Conservation (phyloP, 2,113 vertebrate genomes). For the Cinclus mexicanus region DNA sequence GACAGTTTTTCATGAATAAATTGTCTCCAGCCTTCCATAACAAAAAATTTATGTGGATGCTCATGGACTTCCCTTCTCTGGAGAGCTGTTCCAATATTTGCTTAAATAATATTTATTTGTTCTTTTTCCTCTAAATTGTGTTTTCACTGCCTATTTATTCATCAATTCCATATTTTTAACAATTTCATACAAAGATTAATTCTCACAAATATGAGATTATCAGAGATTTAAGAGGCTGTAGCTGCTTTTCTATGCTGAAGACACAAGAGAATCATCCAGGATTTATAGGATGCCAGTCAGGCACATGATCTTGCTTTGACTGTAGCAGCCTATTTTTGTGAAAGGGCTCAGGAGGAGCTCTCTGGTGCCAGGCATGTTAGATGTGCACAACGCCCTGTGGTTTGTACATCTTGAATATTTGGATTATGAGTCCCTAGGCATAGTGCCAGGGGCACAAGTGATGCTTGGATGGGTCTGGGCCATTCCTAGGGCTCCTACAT, state of each 20-base stretch:
- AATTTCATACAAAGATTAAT: background rate
- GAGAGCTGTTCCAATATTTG: background rate
- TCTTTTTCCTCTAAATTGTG: background rate
- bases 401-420: background rate
- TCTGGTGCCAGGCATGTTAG: conserved; percentile 31
- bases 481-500: background rate
- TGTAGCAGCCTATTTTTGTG: background rate
- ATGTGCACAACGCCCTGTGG: background rate
- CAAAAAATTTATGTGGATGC: background rate
- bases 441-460: background rate
- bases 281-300: background rate
- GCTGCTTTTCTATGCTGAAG: background rate
- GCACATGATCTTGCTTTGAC: background rate
- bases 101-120: background rate
- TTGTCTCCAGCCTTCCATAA: background rate
- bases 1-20: background rate
- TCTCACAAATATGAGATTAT: background rate
- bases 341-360: background rate
- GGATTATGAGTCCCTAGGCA: background rate
- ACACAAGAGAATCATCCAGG: background rate
- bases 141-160: background rate
- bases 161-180: background rate
- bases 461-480: background rate
- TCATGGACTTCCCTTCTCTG: background rate
- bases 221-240: background rate